Conservation (phyloP, 2,888 invertebrate genomes). For the Epinotia brunnichana region DNA sequence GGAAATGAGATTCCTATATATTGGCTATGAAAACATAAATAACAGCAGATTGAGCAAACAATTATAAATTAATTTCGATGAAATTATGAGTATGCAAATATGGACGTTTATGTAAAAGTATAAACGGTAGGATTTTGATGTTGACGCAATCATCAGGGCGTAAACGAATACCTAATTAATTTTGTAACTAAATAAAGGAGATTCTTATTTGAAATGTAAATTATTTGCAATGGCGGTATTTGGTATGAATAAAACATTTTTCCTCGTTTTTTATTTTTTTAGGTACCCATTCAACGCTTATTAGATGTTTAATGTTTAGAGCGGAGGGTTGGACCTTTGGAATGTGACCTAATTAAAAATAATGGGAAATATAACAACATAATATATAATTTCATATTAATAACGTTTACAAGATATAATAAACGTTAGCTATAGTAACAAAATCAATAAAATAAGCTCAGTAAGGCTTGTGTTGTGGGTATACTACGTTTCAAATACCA, state of each 20-base stretch:
- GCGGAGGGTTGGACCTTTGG: neutral
- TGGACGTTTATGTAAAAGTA: neutral
- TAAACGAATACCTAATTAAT: constrained; percentile 20
- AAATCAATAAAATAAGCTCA: too few relatives aligned
- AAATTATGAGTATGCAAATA: neutral
- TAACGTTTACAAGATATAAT: too few relatives aligned
- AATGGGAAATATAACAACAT: too few relatives aligned
- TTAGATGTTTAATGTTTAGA: neutral
- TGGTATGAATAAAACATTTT: constrained; percentile 37
- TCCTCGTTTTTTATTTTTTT: neutral
- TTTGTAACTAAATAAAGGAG: constrained; percentile 6
- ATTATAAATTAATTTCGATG: neutral
- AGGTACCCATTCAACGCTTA: neutral
- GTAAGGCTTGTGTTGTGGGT: too few relatives aligned
- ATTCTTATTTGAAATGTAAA: constrained; percentile 33
- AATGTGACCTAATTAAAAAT: neutral
- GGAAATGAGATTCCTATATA: constrained; percentile 35
- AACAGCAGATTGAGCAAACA: neutral
- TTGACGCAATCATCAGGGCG: constrained; percentile 7
- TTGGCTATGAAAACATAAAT: constrained; percentile 18
- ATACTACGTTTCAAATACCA: too few relatives aligned
- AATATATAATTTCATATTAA: too few relatives aligned
- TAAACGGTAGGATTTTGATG: constrained; percentile 7
- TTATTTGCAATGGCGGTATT: constrained; percentile 7
- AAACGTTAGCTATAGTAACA: too few relatives aligned